Evolutionary conservation across 2,888 invertebrate species (phyloP).

Genomic region (Sinohyriopsis cumingii): DNA sequence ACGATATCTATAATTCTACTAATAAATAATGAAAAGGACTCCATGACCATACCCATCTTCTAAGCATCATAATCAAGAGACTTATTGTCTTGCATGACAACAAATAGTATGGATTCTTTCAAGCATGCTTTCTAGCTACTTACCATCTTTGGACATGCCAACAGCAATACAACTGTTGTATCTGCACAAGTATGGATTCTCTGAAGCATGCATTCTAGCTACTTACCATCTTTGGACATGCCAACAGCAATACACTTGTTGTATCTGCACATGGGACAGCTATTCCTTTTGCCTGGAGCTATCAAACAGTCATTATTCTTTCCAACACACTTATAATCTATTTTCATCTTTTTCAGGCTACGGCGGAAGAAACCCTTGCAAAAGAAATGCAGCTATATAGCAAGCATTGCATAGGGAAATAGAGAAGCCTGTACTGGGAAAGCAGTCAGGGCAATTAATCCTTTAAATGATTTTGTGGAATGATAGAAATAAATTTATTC

Average conservation of each 20-base stretch:
- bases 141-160: conserved; percentile 70
- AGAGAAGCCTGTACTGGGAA: no score
- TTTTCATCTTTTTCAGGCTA: conserved; percentile 58
- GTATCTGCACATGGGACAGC: conserved; percentile 65
- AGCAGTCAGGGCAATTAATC: no score
- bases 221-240: conserved; percentile 68
- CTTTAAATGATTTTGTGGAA: no score
- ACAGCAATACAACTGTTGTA: conserved; percentile 63
- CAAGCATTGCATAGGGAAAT: no score
- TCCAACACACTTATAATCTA: conserved; percentile 59
- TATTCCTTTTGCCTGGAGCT: conserved; percentile 58
- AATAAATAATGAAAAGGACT: no score
- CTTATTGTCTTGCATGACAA: no score
- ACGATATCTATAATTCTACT: no score
- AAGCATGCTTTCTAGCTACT: conserved; percentile 1
- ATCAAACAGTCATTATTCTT: conserved; percentile 39
- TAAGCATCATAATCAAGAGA: no score
- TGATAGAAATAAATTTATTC: no score
- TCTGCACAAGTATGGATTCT: conserved; percentile 43
- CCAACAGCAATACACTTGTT: conserved; percentile 64
- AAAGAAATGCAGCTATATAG: not conserved
- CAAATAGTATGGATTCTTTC: no score
- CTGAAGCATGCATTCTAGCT: no score
- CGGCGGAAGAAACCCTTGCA: conserved; percentile 68
- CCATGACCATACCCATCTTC: no score